Conservation (phyloP, 2,797 vertebrate species). For the Brachymystax lenok region DNA sequence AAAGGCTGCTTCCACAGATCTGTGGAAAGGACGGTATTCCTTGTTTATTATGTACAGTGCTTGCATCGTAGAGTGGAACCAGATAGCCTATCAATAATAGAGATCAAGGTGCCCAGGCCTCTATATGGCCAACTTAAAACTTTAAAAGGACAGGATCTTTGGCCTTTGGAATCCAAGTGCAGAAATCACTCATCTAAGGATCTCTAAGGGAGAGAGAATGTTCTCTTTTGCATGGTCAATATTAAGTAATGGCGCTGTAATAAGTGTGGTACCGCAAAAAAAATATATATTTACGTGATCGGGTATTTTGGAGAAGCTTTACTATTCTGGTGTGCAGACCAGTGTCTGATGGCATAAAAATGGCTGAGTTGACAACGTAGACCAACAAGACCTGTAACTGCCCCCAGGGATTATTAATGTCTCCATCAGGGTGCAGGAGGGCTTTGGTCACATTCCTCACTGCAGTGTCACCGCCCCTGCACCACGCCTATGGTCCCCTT, state of each 20-base stretch:
- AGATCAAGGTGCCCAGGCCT: slow-evolving; percentile 34
- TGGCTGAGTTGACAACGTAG: slow-evolving; percentile 27
- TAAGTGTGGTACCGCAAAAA: not conserved
- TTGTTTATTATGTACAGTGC: not conserved
- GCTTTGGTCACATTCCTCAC: slow-evolving; percentile 59
- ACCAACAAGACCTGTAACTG: slow-evolving; percentile 19
- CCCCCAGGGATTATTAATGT: slow-evolving; percentile 34
- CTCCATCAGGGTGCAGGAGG: slow-evolving; percentile 36
- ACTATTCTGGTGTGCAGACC: not conserved
- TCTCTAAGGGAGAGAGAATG: no score
- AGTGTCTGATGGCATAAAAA: slow-evolving; percentile 16
- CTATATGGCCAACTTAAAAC: slow-evolving; percentile 29
- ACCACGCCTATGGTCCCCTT: slow-evolving; percentile 55
- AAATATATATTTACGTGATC: not conserved
- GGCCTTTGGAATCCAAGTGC: not conserved
- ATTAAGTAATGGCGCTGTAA: no score
- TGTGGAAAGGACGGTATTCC: slow-evolving; percentile 71
- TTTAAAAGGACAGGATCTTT: slow-evolving; percentile 38
- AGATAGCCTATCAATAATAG: slow-evolving; percentile 33
- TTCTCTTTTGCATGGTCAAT: no score
- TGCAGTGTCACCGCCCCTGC: slow-evolving; percentile 57
- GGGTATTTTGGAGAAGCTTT: not conserved
- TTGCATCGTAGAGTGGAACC: slow-evolving; percentile 23
- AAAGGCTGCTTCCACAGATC: slow-evolving; percentile 78
- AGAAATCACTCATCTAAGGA: no score